Evolutionary conservation across 2,113 vertebrate genomes (phyloP).

Genomic region (Alligator mississippiensis): DNA sequence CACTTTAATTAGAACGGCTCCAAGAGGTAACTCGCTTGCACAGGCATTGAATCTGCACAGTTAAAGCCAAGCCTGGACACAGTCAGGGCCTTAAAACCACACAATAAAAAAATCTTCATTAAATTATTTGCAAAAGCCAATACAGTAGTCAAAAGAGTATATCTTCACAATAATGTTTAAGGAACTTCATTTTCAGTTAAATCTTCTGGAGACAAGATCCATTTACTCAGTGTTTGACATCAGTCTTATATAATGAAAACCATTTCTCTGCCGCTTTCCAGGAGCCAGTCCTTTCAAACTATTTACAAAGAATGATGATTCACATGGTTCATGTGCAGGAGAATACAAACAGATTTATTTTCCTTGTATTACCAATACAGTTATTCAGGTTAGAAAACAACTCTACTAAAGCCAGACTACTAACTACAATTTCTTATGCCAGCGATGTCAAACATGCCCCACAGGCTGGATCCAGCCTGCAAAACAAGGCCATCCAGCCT

Average conservation of each 20-base stretch:
- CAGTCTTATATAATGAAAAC: slow-evolving; percentile 5
- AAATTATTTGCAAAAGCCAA: background rate
- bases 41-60: background rate
- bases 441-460: background rate
- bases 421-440: background rate
- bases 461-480: no score
- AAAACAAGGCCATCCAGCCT: background rate
- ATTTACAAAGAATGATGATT: background rate
- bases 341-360: background rate
- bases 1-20: background rate
- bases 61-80: background rate
- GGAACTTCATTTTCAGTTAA: background rate
- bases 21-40: background rate
- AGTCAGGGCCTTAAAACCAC: background rate
- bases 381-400: background rate
- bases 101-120: background rate
- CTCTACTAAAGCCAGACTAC: background rate
- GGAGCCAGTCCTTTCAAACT: background rate
- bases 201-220: background rate
- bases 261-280: slow-evolving; percentile 9
- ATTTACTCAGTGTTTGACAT: background rate
- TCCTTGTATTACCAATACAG: background rate
- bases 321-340: background rate
- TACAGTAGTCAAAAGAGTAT: background rate
- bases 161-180: background rate